Base-by-base conservation (phyloP, 2,888 invertebrate species). In the Latrodectus elegans region DNA sequence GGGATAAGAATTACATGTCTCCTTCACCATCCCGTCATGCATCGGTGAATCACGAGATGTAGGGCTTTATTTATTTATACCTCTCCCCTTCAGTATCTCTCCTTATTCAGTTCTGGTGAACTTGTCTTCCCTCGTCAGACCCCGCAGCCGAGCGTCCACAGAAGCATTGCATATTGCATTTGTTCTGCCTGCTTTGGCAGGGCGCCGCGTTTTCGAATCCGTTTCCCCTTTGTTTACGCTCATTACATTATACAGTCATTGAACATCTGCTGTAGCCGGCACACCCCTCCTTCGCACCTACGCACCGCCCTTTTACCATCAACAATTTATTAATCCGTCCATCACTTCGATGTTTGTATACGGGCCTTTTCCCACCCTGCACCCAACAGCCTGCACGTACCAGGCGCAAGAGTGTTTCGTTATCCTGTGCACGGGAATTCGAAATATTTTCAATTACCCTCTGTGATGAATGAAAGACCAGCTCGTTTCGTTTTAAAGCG, bases 281-380 rank as follows among this genome's bases (percentile, higher is more conserved):
- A 11, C 64, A 64, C 64, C 64, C 22, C 68, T 22, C 68, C 26
- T 22, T 22, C 12, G 68, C 15, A 12, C 68, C 26, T 11, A 15
- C 17, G 10, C 68, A n/a, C 14, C 52, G 17, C 22, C 53, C 52
- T 51, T 55, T 15, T 17, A 73, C 68, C 68, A 68, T 68, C 68
- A 73, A 73, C 73, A 73, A 73, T 73, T 73, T 73, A 73, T 73
- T 73, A 73, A 73, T 53, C 73, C 53, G 53, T 73, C 73, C 73
- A 73, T 73, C 73, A 53, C n/a, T 8, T 49, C 52, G 12, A 15
- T n/a, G 15, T 17, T 22, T 17, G 17, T n/a, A 52, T 73, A 14
- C 73, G 12, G 60, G 14, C 60, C 60, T 60, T 60, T 60, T 6
- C 12, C n/a, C n/a, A 15, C 60, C n/a, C n/a, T 6, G 14, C 12